Evolutionary conservation across 2,113 vertebrate species (phyloP).

Genomic region (Engraulis encrasicolus): DNA sequence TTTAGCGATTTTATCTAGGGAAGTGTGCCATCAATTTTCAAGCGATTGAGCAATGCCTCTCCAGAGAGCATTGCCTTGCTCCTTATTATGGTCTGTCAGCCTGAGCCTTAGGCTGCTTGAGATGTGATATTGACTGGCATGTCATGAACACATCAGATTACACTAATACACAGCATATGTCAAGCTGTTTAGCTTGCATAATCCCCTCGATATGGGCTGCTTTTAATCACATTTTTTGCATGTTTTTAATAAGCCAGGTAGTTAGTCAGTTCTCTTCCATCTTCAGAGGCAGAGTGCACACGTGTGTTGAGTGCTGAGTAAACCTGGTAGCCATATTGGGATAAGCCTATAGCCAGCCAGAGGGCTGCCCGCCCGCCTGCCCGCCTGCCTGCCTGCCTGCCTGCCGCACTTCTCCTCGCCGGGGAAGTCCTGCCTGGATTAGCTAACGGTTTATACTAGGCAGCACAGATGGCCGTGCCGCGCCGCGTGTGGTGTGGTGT

Average conservation of each 20-base stretch:
- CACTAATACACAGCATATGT: background rate
- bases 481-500: slow-evolving; percentile 37
- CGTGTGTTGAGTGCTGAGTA: background rate
- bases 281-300: too few relatives aligned
- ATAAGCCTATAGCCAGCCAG: background rate
- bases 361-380: too few relatives aligned
- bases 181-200: background rate
- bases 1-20: background rate
- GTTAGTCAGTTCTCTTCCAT: background rate
- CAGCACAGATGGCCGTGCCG: slow-evolving; percentile 81
- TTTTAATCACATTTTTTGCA: background rate
- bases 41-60: background rate
- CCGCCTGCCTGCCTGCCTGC: too few relatives aligned
- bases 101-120: background rate
- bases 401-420: background rate
- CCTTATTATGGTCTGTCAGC: background rate
- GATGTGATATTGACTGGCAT: background rate
- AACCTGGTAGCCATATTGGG: background rate
- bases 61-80: background rate
- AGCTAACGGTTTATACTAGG: slow-evolving; percentile 61
- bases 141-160: background rate
- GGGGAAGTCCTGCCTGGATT: slow-evolving; percentile 48
- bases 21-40: background rate
- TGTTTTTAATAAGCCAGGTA: background rate
- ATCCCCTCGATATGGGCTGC: background rate